Conservation (phyloP, 1,140 invertebrate species). For the Ditylenchus dipsaci region DNA sequence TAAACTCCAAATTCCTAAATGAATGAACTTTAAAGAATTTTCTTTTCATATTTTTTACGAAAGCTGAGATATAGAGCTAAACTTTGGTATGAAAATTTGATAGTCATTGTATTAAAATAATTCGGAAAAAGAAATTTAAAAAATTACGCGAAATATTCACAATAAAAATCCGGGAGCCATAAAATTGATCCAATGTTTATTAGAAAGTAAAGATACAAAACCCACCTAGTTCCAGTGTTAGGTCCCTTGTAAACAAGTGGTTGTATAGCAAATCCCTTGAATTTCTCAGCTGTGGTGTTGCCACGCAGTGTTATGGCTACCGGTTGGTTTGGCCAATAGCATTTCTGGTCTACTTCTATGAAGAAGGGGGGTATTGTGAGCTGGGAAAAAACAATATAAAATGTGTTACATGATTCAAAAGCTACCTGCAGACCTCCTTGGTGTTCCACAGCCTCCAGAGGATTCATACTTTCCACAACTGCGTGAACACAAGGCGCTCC, state of each 20-base stretch:
- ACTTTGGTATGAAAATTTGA: too few relatives aligned
- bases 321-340: conserved; percentile 54
- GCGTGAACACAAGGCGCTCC: conserved; percentile 54
- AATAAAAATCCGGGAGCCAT: too few relatives aligned
- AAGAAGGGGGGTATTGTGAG: conserved; percentile 47
- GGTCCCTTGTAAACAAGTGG: conserved; percentile 49
- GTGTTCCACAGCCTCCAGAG: conserved; percentile 56
- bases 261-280: conserved; percentile 57
- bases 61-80: too few relatives aligned
- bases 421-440: conserved; percentile 47
- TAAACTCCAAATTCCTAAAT: too few relatives aligned
- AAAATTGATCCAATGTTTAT: too few relatives aligned
- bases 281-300: conserved; percentile 41
- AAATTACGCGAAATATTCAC: too few relatives aligned
- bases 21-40: too few relatives aligned
- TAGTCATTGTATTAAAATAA: too few relatives aligned
- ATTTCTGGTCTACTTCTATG: conserved; percentile 49
- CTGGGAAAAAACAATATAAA: conserved; percentile 13
- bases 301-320: conserved; percentile 44
- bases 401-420: background rate
- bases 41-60: too few relatives aligned
- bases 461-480: conserved; percentile 54
- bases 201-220: background rate
- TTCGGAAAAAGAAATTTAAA: too few relatives aligned
- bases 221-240: conserved; percentile 39